These are phyloP conservation scores for Linepithema humile DNA, from an alignment of 1,140 invertebrate genomes.

Conservation along the genomic window DNA sequence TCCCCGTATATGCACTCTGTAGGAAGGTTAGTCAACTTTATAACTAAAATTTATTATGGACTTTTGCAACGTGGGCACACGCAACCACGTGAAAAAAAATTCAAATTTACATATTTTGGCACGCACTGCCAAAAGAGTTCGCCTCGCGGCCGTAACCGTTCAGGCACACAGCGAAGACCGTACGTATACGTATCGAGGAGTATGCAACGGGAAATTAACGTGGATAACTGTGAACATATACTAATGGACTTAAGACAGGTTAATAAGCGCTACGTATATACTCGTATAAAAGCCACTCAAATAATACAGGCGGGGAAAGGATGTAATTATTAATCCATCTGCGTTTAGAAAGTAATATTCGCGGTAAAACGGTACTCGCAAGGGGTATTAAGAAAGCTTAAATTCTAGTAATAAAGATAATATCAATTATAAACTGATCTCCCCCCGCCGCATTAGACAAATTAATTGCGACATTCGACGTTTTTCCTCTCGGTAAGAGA, in stretches of 20 bases:
- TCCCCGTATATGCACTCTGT: not conserved
- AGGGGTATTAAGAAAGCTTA: no score
- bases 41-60: slow-evolving; percentile 54
- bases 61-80: slow-evolving; percentile 43
- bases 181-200: slow-evolving; percentile 26
- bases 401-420: no score
- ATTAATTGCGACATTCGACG: not conserved
- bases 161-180: slow-evolving; percentile 11
- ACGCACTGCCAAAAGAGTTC: slow-evolving; percentile 48
- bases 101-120: slow-evolving; percentile 53
- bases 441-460: not conserved
- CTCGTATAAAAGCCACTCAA: not conserved
- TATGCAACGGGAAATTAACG: slow-evolving; percentile 55
- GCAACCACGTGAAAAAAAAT: slow-evolving; percentile 41
- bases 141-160: slow-evolving; percentile 38
- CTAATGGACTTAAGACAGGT: slow-evolving; percentile 51
- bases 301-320: not conserved
- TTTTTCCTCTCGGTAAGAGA: not conserved
- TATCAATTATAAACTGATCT: not conserved
- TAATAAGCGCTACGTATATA: slow-evolving; percentile 40
- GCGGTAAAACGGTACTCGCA: not conserved
- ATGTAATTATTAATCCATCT: not conserved
- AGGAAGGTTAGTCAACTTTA: slow-evolving; percentile 35
- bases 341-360: not conserved
- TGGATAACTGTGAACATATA: slow-evolving; percentile 50